Conservation (phyloP, 2,888 invertebrate species). For the Carcina quercana region DNA sequence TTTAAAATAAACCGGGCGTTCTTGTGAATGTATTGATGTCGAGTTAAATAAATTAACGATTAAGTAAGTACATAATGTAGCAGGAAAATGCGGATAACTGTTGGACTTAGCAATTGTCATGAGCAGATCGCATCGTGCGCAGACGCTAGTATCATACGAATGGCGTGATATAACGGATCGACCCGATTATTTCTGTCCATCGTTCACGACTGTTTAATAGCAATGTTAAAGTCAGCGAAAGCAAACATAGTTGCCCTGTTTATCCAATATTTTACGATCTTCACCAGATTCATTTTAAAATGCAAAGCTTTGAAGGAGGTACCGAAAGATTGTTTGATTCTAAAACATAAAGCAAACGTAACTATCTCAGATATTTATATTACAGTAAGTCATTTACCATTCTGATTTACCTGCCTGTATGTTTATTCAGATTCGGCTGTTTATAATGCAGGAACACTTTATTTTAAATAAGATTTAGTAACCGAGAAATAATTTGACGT, state of each 20-base stretch:
- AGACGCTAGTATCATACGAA: slow-evolving; percentile 65
- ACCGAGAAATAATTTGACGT: slow-evolving; percentile 51
- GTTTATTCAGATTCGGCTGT: slow-evolving; percentile 64
- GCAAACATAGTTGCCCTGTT: slow-evolving; percentile 71
- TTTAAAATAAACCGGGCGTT: slow-evolving; percentile 28
- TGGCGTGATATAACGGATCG: slow-evolving; percentile 70
- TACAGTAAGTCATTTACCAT: slow-evolving; percentile 70
- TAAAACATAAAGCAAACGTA: slow-evolving; percentile 47
- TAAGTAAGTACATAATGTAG: slow-evolving; percentile 49
- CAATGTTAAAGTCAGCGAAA: slow-evolving; percentile 71
- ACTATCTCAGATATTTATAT: slow-evolving; percentile 68
- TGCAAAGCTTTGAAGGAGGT: slow-evolving; percentile 61
- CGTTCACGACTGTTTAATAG: slow-evolving; percentile 74
- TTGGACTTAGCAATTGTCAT: slow-evolving; percentile 55
- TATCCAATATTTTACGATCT: slow-evolving; percentile 73
- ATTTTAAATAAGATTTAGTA: slow-evolving; percentile 66
- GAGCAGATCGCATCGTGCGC: slow-evolving; percentile 36
- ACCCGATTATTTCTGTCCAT: slow-evolving; percentile 73
- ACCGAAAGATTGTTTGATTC: slow-evolving; percentile 66
- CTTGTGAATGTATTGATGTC: slow-evolving; percentile 30
- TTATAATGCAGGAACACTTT: slow-evolving; percentile 66
- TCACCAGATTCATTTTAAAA: slow-evolving; percentile 68
- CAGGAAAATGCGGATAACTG: slow-evolving; percentile 41
- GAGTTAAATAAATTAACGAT: slow-evolving; percentile 45
- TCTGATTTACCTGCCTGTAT: slow-evolving; percentile 68